Conservation (phyloP, 53 echinoderm and acorn worm species). For the Echinarachnius parma region DNA sequence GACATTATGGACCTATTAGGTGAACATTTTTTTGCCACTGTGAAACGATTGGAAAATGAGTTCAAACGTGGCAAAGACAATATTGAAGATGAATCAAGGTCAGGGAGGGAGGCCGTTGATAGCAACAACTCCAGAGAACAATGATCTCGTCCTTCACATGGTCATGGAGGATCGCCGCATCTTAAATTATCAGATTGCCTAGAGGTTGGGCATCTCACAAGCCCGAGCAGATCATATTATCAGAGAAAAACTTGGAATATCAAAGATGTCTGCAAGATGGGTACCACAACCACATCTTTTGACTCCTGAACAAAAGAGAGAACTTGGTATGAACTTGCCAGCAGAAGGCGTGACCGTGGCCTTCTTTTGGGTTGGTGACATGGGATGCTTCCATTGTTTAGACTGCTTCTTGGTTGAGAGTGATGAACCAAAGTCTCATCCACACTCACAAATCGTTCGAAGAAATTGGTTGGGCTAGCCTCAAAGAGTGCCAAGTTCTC, state of each 20-base stretch:
- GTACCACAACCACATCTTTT: slow-evolving; percentile 19
- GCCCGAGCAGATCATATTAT: slow-evolving; percentile 13
- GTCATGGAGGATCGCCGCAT: slow-evolving; percentile 4
- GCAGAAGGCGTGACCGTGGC: no score
- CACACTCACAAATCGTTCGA: no score
- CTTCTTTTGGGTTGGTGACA: no score
- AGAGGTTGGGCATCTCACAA: slow-evolving; percentile 13
- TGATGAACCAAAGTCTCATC: no score
- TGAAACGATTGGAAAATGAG: slow-evolving; percentile 14
- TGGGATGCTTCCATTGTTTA: no score
- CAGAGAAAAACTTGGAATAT: slow-evolving; percentile 23
- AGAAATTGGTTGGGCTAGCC: no score
- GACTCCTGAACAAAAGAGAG: slow-evolving; percentile 14
- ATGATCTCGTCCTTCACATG: slow-evolving; percentile 16
- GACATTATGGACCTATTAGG: slow-evolving; percentile 5
- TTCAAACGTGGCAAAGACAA: slow-evolving; percentile 23
- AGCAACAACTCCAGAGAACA: slow-evolving; percentile 12
- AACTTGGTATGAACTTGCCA: no score
- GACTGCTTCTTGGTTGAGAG: no score
- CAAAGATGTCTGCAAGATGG: slow-evolving; percentile 21
- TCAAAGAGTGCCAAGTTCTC: no score
- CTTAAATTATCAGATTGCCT: slow-evolving; percentile 9
- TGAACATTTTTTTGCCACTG: slow-evolving; percentile 17
- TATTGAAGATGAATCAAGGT: slow-evolving; percentile 31
- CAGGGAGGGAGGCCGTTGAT: slow-evolving; percentile 18